Evolutionary conservation across 1,140 invertebrate genomes (phyloP).

Genomic region (Cephus cinctus): DNA sequence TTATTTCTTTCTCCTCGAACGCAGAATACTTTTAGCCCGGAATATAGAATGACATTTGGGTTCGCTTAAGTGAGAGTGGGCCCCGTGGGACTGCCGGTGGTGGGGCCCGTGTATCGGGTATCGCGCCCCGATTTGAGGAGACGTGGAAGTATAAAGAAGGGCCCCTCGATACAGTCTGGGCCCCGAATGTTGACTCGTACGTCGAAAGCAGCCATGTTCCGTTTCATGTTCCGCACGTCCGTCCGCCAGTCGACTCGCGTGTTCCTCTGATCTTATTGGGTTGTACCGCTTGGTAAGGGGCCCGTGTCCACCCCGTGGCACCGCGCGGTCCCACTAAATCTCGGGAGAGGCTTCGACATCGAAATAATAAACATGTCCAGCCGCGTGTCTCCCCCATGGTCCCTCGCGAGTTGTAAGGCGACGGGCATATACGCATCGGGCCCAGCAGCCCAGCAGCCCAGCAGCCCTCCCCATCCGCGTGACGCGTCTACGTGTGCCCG

Average conservation of each 20-base stretch:
- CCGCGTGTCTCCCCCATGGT: conserved; percentile 17
- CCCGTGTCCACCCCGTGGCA: conserved; percentile 5
- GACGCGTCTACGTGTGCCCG: too few relatives aligned
- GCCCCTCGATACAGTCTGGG: too few relatives aligned
- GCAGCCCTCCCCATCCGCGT: neutral
- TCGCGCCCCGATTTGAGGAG: too few relatives aligned
- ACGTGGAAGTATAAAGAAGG: too few relatives aligned
- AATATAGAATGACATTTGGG: too few relatives aligned
- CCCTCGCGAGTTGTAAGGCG: conserved; percentile 6
- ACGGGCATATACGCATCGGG: neutral
- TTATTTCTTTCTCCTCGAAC: too few relatives aligned
- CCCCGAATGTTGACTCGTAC: too few relatives aligned
- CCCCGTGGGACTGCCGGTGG: too few relatives aligned
- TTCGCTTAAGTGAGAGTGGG: too few relatives aligned
- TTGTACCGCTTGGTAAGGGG: conserved; percentile 3
- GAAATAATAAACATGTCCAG: conserved; percentile 31
- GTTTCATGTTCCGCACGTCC: conserved; percentile 3
- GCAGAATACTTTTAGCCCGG: too few relatives aligned
- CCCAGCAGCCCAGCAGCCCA: neutral
- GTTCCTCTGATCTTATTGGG: conserved; percentile 18
- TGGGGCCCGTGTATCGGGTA: too few relatives aligned
- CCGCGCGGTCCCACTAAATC: conserved; percentile 21
- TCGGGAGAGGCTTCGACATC: conserved; percentile 22
- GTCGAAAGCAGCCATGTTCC: neutral
- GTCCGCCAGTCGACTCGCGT: conserved; percentile 3